Evolutionary conservation across 2,797 vertebrate species (phyloP).

Genomic region (Danio jaintianensis): DNA sequence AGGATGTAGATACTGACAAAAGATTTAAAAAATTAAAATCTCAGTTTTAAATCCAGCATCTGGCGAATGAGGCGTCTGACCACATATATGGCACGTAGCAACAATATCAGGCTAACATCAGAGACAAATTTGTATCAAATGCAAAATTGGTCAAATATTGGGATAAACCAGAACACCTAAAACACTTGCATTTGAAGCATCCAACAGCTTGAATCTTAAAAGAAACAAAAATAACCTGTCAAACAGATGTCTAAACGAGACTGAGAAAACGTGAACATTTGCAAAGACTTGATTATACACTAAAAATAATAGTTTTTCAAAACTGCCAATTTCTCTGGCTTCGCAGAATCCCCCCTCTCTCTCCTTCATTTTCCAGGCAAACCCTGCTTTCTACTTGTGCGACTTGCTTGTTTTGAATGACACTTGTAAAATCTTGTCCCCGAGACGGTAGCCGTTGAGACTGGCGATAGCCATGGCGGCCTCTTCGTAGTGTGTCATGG

Average conservation of each 20-base stretch:
- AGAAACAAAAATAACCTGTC: conserved; percentile 74
- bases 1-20: conserved; percentile 34
- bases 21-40: conserved; percentile 1
- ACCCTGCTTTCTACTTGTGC: conserved; percentile 89
- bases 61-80: conserved; percentile 48
- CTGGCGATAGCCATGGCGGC: conserved; percentile 99
- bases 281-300: conserved; percentile 88
- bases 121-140: conserved; percentile 75
- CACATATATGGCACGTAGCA: conserved; percentile 71
- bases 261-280: conserved; percentile 84
- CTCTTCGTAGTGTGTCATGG: conserved; percentile 99
- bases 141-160: conserved; percentile 82
- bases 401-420: conserved; percentile 99
- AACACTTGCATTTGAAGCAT: conserved; percentile 84
- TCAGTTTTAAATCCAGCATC: conserved; percentile 53
- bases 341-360: conserved; percentile 37
- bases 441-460: conserved; percentile 97
- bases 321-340: conserved; percentile 66
- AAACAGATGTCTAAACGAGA: conserved; percentile 87
- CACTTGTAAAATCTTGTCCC: conserved; percentile 99
- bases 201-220: conserved; percentile 78
- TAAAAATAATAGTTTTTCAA: conserved; percentile 71
- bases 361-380: conserved; percentile 56
- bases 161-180: conserved; percentile 82
- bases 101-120: conserved; percentile 65